A percentile compares a stretch with the other conserved stretches of the same genome.
Evolutionary conservation across 2,113 vertebrate genomes (phyloP).

Genomic region (Myodes glareolus): DNA sequence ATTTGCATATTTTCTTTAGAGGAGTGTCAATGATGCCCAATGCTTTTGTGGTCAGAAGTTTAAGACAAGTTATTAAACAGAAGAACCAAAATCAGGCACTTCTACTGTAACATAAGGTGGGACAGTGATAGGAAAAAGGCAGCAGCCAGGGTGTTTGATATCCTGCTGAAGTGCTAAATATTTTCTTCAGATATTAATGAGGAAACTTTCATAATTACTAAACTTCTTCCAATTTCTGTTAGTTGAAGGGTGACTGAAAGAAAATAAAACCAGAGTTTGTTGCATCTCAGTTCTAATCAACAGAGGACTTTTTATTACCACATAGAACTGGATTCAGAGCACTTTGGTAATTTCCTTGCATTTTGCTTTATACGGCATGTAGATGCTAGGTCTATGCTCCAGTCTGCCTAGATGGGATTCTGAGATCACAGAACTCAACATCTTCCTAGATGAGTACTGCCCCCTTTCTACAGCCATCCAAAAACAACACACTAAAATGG

Average conservation of each 20-base stretch:
- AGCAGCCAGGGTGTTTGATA: not conserved
- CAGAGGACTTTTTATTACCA: not conserved
- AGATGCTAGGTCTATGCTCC: not conserved
- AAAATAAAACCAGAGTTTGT: not conserved
- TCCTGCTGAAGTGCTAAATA: not conserved
- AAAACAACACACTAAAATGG: not conserved
- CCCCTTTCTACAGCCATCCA: not conserved
- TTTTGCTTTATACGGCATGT: not conserved
- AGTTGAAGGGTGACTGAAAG: not conserved
- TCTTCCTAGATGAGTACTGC: not conserved
- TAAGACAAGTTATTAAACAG: not conserved
- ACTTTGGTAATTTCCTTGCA: not conserved
- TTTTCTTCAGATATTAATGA: not conserved
- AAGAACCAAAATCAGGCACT: not conserved
- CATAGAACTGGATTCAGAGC: no score
- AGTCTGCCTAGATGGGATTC: not conserved
- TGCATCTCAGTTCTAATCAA: not conserved
- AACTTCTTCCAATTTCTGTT: not conserved
- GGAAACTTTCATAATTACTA: not conserved
- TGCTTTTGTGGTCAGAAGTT: not conserved
- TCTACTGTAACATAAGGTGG: no score
- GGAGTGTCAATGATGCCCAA: not conserved
- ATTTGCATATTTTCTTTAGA: not conserved
- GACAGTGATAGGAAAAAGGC: not conserved
- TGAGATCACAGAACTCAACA: not conserved